phyloP scores from a whole-genome alignment of 2,797 vertebrate species.

The Liasis olivaceus region DNA sequence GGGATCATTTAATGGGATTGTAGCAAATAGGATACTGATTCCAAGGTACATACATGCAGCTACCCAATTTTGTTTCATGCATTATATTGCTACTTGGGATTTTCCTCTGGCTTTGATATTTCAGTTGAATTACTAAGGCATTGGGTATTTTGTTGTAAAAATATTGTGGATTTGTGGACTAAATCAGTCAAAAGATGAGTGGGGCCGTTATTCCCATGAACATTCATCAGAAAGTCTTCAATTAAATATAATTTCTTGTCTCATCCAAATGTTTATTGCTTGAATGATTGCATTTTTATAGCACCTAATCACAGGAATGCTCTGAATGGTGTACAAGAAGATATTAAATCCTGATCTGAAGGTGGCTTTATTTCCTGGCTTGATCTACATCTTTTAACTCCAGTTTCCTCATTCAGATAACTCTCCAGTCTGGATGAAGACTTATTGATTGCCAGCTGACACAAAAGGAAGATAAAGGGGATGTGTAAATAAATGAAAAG shows the following conservation, averaged over 20 bases:
- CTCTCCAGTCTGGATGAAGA: not conserved
- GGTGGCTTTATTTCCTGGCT: not conserved
- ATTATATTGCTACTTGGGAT: not conserved
- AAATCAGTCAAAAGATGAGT: not conserved
- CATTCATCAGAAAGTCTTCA: not conserved
- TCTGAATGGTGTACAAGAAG: not conserved
- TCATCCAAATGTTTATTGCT: not conserved
- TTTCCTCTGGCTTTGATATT: not conserved
- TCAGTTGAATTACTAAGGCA: not conserved
- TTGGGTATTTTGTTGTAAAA: not conserved
- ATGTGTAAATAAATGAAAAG: not conserved
- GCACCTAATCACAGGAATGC: not conserved
- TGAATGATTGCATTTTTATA: not conserved
- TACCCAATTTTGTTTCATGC: not conserved
- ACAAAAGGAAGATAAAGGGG: not conserved
- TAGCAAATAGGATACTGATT: not conserved
- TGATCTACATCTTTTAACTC: not conserved
- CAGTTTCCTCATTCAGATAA: not conserved
- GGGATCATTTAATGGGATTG: not conserved
- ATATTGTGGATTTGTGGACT: not conserved
- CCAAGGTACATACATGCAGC: not conserved
- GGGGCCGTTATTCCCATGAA: not conserved
- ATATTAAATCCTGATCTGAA: not conserved
- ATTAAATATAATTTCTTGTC: not conserved
- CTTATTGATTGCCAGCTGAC: not conserved